Conservation (phyloP, 1,140 invertebrate genomes). For the Gonatopus flavifemur region DNA sequence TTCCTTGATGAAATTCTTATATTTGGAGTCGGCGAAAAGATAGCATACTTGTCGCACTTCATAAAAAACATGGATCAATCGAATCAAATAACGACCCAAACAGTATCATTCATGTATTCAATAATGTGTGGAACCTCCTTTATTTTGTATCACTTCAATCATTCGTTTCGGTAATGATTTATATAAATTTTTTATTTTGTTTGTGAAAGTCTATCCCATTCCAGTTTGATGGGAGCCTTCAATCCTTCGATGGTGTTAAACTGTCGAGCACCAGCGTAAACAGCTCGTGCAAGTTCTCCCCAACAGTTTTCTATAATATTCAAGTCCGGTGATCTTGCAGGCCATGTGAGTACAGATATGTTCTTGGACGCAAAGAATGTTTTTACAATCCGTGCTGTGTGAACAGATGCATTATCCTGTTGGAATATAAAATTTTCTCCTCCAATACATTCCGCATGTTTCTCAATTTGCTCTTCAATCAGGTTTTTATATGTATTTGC, state of each 20-base stretch:
- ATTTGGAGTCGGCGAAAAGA: too few species aligned
- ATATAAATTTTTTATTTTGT: background rate
- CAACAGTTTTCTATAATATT: background rate
- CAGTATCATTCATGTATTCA: too few species aligned
- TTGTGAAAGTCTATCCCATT: background rate
- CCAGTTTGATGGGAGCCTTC: background rate
- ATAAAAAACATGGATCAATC: too few species aligned
- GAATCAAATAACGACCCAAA: too few species aligned
- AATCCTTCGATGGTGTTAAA: background rate
- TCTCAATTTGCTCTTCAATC: background rate
- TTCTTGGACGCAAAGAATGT: background rate
- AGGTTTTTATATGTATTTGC: conserved; percentile 1
- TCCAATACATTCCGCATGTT: background rate
- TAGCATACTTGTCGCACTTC: too few species aligned
- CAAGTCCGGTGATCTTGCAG: background rate
- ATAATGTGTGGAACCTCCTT: background rate
- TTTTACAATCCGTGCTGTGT: conserved; percentile 8
- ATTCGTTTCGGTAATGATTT: background rate
- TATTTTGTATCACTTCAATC: conserved; percentile 1
- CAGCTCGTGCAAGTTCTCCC: background rate
- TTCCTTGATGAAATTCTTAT: too few species aligned
- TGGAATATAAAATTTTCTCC: conserved; percentile 12
- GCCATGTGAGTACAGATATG: background rate
- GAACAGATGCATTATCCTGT: conserved; percentile 4
- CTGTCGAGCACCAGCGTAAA: background rate